phyloP scores from a whole-genome alignment of 2,113 vertebrate species.

The Galemys pyrenaicus region DNA sequence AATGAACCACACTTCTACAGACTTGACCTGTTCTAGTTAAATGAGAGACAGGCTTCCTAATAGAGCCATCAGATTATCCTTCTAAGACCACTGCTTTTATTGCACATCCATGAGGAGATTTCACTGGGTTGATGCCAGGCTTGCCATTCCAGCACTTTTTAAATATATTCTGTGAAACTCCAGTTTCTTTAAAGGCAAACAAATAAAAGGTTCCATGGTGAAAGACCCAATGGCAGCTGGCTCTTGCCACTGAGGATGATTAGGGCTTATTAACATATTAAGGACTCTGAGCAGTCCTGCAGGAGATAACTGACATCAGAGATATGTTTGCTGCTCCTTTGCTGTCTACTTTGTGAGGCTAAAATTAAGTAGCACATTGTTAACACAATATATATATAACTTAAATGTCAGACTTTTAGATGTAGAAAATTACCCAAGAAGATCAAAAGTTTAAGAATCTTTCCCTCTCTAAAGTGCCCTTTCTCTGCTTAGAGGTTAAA shows the following conservation, averaged over 20 bases:
- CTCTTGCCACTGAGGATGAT: not conserved
- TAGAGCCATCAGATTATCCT: not conserved
- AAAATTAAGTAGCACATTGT: not conserved
- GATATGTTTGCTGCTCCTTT: not conserved
- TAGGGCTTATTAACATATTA: not conserved
- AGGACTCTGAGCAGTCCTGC: not conserved
- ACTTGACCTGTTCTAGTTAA: slow-evolving; percentile 1
- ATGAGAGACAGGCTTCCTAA: not conserved
- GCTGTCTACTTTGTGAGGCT: not conserved
- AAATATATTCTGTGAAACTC: not conserved
- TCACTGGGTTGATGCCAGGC: not conserved
- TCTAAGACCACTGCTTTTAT: not conserved
- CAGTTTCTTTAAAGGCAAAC: not conserved
- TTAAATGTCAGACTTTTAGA: not conserved
- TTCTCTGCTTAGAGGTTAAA: not conserved
- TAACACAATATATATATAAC: not conserved
- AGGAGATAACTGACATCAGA: not conserved
- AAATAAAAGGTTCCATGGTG: not conserved
- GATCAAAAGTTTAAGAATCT: slow-evolving; percentile 34
- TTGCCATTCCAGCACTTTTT: not conserved
- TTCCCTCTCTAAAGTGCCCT: not conserved
- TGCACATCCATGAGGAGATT: not conserved
- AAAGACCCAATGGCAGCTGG: not conserved
- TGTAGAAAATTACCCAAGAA: slow-evolving; percentile 27
- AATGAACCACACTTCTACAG: not conserved